phyloP scores from a whole-genome alignment of 2,888 invertebrate species.

The Ochropleura plecta region DNA sequence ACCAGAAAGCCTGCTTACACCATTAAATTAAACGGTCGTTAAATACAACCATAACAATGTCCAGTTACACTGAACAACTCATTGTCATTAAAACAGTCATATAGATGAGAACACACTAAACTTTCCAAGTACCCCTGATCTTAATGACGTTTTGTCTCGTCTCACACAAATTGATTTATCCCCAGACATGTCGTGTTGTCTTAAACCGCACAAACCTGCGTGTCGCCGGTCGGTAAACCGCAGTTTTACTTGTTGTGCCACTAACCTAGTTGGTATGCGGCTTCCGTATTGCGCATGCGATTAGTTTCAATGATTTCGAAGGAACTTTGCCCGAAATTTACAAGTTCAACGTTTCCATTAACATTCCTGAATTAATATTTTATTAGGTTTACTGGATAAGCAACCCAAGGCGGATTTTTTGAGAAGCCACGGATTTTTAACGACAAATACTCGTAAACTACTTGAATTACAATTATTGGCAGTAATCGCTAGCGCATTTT shows the following conservation, averaged over 20 bases:
- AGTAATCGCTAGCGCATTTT: neutral
- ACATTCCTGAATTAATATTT: constrained; percentile 37
- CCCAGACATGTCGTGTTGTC: constrained; percentile 18
- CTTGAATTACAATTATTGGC: neutral
- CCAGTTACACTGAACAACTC: constrained; percentile 19
- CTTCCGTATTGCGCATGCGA: constrained; percentile 65
- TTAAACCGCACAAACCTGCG: constrained; percentile 56
- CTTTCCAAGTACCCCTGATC: neutral
- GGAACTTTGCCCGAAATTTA: constrained; percentile 38
- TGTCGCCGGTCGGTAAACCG: constrained; percentile 58
- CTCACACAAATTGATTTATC: constrained; percentile 46
- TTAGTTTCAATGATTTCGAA: constrained; percentile 53
- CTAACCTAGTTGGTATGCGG: constrained; percentile 66
- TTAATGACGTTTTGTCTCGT: constrained; percentile 28
- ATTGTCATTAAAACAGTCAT: constrained; percentile 28
- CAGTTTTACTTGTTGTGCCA: constrained; percentile 57
- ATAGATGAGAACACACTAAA: constrained; percentile 23
- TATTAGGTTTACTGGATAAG: constrained; percentile 19
- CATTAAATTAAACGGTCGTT: constrained; percentile 25
- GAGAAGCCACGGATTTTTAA: neutral
- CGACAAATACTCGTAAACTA: neutral
- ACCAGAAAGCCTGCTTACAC: constrained; percentile 9
- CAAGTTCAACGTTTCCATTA: constrained; percentile 64
- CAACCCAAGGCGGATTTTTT: neutral
- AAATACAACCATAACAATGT: constrained; percentile 19